A percentile compares a stretch with the other conserved stretches of the same genome.
phyloP scores from a whole-genome alignment of 1,140 invertebrate genomes.

The Phymorhynchus buccinoides region DNA sequence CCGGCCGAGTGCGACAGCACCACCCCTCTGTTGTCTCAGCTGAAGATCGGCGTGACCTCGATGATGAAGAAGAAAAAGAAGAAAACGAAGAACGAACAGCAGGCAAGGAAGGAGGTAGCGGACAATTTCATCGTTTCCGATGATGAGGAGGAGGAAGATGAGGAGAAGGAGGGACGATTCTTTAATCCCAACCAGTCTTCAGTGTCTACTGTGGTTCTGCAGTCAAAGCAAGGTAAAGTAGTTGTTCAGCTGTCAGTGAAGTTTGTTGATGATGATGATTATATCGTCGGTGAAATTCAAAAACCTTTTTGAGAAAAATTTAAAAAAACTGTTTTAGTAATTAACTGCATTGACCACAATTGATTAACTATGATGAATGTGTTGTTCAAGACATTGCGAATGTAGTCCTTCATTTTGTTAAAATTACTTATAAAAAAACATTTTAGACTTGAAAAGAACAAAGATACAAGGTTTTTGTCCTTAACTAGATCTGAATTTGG shows the following conservation, averaged over 20 bases:
- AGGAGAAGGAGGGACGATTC: not conserved
- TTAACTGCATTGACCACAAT: too few relatives aligned
- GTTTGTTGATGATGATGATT: too few relatives aligned
- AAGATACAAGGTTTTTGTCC: too few relatives aligned
- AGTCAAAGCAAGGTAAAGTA: conserved; percentile 13
- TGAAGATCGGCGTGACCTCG: not conserved
- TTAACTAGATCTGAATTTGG: too few relatives aligned
- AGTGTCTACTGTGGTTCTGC: not conserved
- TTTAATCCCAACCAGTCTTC: not conserved
- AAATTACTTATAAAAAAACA: too few relatives aligned
- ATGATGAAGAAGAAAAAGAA: not conserved
- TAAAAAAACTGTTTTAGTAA: not conserved
- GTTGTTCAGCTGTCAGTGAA: too few relatives aligned
- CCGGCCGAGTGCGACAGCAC: conserved; percentile 28
- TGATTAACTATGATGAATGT: too few relatives aligned
- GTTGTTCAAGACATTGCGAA: too few relatives aligned
- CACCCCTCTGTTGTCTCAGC: not conserved
- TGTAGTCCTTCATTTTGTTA: too few relatives aligned
- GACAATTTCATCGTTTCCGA: not conserved
- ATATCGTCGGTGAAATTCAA: not conserved
- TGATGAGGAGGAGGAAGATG: too few relatives aligned
- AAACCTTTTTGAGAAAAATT: not conserved
- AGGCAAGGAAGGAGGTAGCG: not conserved
- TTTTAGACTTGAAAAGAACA: too few relatives aligned
- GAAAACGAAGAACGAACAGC: not conserved